phyloP scores from a whole-genome alignment of 1,140 invertebrate species.

The Carcinoscorpius rotundicauda region DNA sequence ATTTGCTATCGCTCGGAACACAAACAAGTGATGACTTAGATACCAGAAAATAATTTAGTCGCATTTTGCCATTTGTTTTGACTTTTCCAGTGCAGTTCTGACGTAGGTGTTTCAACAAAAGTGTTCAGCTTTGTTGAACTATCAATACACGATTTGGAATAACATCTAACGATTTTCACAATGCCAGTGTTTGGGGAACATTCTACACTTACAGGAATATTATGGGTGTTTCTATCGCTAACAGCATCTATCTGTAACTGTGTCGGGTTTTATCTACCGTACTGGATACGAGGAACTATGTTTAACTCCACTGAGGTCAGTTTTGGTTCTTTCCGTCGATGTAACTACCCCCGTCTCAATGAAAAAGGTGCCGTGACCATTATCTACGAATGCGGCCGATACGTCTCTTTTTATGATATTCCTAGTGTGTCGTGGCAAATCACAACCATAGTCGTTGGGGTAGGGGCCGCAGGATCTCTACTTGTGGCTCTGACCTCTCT shows the following conservation, averaged over 20 bases:
- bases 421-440: slow-evolving; percentile 32
- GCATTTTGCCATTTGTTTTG: too few species aligned
- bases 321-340: slow-evolving; percentile 52
- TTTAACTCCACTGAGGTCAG: slow-evolving; percentile 38
- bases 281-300: slow-evolving; percentile 49
- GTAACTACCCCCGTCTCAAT: slow-evolving; percentile 49
- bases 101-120: too few species aligned
- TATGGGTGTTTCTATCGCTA: slow-evolving; percentile 51
- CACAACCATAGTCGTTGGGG: slow-evolving; percentile 13
- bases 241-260: slow-evolving; percentile 45
- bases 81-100: too few species aligned
- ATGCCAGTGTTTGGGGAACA: too few species aligned
- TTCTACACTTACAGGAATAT: slow-evolving; percentile 24
- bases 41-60: too few species aligned
- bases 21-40: too few species aligned
- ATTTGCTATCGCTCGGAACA: too few species aligned
- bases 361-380: slow-evolving; percentile 34
- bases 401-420: slow-evolving; percentile 32
- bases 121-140: too few species aligned
- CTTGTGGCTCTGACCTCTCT: slow-evolving; percentile 12
- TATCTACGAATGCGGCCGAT: slow-evolving; percentile 30
- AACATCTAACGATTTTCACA: too few species aligned
- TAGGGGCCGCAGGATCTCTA: slow-evolving; percentile 8
- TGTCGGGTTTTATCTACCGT: slow-evolving; percentile 52
- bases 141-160: too few species aligned